Evolutionary conservation across 1,140 invertebrate species (phyloP).

Genomic region (Eciton burchellii): DNA sequence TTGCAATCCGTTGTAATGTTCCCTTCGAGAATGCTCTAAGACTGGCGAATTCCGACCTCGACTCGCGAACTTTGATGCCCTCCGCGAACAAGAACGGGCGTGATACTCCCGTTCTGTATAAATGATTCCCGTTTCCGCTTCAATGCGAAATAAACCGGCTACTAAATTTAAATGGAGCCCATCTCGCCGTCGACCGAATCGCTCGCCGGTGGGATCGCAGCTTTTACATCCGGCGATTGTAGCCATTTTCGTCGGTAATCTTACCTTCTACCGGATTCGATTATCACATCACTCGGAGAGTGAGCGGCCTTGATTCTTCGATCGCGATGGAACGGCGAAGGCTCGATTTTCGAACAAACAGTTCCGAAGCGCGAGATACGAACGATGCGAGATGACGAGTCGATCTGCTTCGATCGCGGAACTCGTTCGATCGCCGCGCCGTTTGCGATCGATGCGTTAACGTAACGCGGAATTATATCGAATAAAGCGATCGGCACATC

Average conservation of each 20-base stretch:
- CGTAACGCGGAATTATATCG: constrained; percentile 22
- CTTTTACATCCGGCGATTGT: constrained; percentile 40
- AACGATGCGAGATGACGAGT: not conserved
- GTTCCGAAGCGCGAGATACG: not conserved
- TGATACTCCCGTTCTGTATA: constrained; percentile 40
- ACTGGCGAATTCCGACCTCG: constrained; percentile 42
- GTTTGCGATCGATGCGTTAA: not conserved
- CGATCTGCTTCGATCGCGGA: constrained; percentile 1
- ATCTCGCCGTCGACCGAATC: constrained; percentile 28
- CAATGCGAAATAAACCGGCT: constrained; percentile 52
- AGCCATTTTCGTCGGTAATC: constrained; percentile 58
- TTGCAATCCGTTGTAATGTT: constrained; percentile 51
- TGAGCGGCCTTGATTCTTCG: constrained; percentile 50
- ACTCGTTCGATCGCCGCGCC: not conserved
- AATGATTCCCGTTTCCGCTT: constrained; percentile 42
- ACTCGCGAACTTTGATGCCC: constrained; percentile 44
- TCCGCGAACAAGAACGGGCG: not conserved
- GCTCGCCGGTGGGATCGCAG: constrained; percentile 24
- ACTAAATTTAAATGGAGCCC: constrained; percentile 63
- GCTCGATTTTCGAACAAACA: constrained; percentile 14
- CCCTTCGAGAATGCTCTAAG: constrained; percentile 30
- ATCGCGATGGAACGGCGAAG: constrained; percentile 23
- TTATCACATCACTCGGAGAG: constrained; percentile 49
- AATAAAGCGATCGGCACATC: constrained; percentile 2
- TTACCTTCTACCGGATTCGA: constrained; percentile 63